These are phyloP conservation scores for Epinotia ramella DNA, from an alignment of 2,888 invertebrate genomes.

Conservation along the genomic window DNA sequence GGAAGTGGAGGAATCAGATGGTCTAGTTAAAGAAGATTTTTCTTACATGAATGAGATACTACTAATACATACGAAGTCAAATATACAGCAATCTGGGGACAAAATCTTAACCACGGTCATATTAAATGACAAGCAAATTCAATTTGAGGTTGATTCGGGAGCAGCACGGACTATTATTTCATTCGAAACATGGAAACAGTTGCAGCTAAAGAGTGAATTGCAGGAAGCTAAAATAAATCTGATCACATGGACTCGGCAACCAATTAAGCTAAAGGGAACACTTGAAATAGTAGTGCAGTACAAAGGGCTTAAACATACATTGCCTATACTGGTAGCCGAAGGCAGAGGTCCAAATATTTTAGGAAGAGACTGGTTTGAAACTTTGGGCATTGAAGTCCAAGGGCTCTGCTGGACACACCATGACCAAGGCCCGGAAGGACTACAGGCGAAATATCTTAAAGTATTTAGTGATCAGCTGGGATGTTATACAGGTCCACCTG, in stretches of 20 bases:
- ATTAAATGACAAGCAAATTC: not conserved
- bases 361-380: not conserved
- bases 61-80: not conserved
- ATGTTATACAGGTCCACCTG: not conserved
- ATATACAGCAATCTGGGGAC: not conserved
- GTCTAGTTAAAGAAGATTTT: not conserved
- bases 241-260: slow-evolving; percentile 3
- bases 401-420: not conserved
- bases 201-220: not conserved
- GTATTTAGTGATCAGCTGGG: not conserved
- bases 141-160: slow-evolving; percentile 4
- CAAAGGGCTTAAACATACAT: not conserved
- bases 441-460: not conserved
- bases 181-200: not conserved
- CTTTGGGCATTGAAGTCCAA: not conserved
- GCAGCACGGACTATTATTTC: slow-evolving; percentile 7
- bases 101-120: not conserved
- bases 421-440: not conserved
- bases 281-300: not conserved
- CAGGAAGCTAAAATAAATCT: not conserved
- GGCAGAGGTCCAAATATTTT: slow-evolving; percentile 1
- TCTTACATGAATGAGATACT: not conserved
- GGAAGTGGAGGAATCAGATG: not conserved
- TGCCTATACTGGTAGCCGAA: not conserved
- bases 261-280: not conserved